phyloP scores from a whole-genome alignment of 2,113 vertebrate genomes.

The Gymnorhina tibicen region DNA sequence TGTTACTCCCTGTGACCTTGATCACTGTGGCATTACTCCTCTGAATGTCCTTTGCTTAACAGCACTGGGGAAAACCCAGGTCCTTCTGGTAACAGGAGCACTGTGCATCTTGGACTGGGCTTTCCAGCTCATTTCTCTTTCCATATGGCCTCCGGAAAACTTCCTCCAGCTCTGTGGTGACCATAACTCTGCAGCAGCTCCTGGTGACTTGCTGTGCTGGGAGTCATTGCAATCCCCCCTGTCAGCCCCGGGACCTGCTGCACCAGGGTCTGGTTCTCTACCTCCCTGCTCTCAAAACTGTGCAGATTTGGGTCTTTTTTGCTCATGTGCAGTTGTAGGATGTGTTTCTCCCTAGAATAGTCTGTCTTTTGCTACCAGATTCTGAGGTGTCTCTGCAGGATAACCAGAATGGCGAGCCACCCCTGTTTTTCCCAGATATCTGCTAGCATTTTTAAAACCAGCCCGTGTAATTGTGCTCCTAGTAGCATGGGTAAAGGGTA shows the following conservation, averaged over 20 bases:
- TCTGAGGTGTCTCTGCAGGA: neutral
- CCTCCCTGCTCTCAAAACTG: neutral
- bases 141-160: neutral
- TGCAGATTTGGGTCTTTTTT: neutral
- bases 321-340: neutral
- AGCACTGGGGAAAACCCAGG: neutral
- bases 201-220: neutral
- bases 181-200: neutral
- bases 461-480: neutral
- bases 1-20: neutral
- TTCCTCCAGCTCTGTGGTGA: neutral
- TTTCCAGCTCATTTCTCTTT: neutral
- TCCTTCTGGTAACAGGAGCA: neutral
- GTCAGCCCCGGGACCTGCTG: neutral
- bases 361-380: neutral
- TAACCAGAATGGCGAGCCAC: neutral
- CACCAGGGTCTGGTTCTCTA: accelerated
- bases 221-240: neutral
- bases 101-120: accelerated
- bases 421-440: accelerated
- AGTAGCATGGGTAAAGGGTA: accelerated
- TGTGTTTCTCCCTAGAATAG: accelerated
- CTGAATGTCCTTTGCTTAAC: neutral
- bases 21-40: neutral
- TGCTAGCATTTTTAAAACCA: neutral